Percentiles rank a stretch among this genome's conserved stretches.
phyloP scores from a whole-genome alignment of 1,140 invertebrate genomes.

The Drosophila kikkawai region DNA sequence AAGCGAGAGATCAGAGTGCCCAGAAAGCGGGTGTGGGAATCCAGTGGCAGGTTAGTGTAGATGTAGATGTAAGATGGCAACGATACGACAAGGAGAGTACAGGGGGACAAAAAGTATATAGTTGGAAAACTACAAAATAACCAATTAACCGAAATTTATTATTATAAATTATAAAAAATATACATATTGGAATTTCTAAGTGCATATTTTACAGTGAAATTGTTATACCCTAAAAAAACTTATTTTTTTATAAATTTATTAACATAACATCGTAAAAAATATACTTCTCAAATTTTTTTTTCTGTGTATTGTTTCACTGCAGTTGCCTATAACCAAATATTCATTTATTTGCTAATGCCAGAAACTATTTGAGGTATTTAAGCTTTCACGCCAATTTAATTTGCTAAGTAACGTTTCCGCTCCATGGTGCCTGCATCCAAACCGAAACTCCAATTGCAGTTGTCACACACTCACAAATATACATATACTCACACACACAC shows the following conservation, averaged over 20 bases:
- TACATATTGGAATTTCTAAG: too few species aligned
- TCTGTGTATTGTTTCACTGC: neutral
- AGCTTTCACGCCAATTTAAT: slow-evolving; percentile 43
- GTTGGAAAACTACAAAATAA: neutral
- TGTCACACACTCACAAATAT: slow-evolving; percentile 26
- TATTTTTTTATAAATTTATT: too few species aligned
- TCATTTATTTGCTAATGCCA: slow-evolving; percentile 9
- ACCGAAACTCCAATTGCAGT: slow-evolving; percentile 52
- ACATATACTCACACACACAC: slow-evolving; percentile 1
- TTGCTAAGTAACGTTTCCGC: slow-evolving; percentile 17
- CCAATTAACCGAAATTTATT: too few species aligned
- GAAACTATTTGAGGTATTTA: slow-evolving; percentile 29
- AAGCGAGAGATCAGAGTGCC: slow-evolving; percentile 24
- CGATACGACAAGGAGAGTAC: slow-evolving; percentile 41
- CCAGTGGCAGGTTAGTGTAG: slow-evolving; percentile 32
- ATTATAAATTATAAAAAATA: too few species aligned
- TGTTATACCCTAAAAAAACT: too few species aligned
- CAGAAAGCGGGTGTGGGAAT: slow-evolving; percentile 47
- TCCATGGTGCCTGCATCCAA: slow-evolving; percentile 48
- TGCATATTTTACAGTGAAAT: too few species aligned
- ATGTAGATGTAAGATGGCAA: slow-evolving; percentile 38
- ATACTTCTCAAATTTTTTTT: neutral
- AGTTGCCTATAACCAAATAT: neutral
- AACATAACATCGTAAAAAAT: too few species aligned
- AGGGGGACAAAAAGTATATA: slow-evolving; percentile 6